phyloP scores from a whole-genome alignment of 2,113 vertebrate genomes.

The Meriones unguiculatus region DNA sequence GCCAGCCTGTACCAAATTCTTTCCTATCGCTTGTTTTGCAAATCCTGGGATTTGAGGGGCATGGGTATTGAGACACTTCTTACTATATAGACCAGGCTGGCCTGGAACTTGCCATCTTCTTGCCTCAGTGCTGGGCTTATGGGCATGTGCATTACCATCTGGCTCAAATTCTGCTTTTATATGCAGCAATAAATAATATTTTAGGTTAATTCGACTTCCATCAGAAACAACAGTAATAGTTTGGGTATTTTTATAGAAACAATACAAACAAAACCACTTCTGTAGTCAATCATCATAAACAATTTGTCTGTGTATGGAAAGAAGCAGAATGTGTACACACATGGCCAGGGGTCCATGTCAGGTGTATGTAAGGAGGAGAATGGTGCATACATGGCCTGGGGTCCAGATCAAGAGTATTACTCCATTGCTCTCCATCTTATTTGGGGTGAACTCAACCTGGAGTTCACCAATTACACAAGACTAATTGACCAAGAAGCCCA shows the following conservation, averaged over 20 bases:
- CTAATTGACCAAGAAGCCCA: background rate
- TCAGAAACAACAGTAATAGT: background rate
- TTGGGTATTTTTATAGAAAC: constrained; percentile 28
- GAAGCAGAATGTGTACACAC: too few species aligned
- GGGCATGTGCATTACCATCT: background rate
- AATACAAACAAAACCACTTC: constrained; percentile 21
- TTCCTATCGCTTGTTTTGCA: constrained; percentile 23
- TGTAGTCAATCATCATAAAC: background rate
- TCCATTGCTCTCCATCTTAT: background rate
- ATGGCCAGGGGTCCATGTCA: background rate
- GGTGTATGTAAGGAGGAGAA: background rate
- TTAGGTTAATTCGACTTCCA: constrained; percentile 16
- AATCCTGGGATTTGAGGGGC: background rate
- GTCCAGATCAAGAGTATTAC: background rate
- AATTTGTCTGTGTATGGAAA: background rate
- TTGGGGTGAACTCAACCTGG: background rate
- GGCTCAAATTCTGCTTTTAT: background rate
- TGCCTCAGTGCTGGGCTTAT: background rate
- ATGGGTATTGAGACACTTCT: background rate
- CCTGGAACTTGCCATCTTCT: background rate
- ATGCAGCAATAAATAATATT: constrained; percentile 5
- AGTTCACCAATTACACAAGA: background rate
- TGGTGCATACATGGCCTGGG: background rate
- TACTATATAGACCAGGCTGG: background rate
- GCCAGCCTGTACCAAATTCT: background rate